Evolutionary conservation across 2,888 invertebrate species (phyloP).

Genomic region (Matsumyia berberina): DNA sequence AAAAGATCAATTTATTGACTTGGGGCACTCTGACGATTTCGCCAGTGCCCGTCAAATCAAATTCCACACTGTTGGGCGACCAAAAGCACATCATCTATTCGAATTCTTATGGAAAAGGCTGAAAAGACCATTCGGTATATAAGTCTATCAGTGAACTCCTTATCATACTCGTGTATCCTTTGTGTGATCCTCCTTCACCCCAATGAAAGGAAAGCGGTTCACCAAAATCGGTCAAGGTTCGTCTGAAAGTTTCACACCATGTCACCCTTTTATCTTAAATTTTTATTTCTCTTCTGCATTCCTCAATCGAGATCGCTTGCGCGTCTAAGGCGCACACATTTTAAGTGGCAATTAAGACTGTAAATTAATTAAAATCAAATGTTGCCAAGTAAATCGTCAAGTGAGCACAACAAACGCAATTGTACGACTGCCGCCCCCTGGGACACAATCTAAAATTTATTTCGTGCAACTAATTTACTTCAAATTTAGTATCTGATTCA

Average conservation of each 20-base stretch:
- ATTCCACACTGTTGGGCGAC: no score
- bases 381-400: constrained; percentile 64
- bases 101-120: no score
- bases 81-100: no score
- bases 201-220: background rate
- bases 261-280: constrained; percentile 13
- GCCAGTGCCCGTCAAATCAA: no score
- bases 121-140: no score
- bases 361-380: constrained; percentile 63
- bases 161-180: no score
- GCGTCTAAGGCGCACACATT: constrained; percentile 12
- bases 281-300: background rate
- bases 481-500: constrained; percentile 41
- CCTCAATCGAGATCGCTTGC: background rate
- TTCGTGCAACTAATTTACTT: constrained; percentile 36
- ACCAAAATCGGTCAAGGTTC: constrained; percentile 44
- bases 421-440: background rate
- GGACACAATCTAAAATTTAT: constrained; percentile 8
- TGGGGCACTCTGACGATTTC: no score
- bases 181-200: no score
- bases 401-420: constrained; percentile 7
- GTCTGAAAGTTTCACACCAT: constrained; percentile 4
- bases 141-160: no score
- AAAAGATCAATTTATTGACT: no score
- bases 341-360: constrained; percentile 1